phyloP scores from a whole-genome alignment of 35 echinoderm and acorn worm genomes.

The Hemicentrotus pulcherrimus region DNA sequence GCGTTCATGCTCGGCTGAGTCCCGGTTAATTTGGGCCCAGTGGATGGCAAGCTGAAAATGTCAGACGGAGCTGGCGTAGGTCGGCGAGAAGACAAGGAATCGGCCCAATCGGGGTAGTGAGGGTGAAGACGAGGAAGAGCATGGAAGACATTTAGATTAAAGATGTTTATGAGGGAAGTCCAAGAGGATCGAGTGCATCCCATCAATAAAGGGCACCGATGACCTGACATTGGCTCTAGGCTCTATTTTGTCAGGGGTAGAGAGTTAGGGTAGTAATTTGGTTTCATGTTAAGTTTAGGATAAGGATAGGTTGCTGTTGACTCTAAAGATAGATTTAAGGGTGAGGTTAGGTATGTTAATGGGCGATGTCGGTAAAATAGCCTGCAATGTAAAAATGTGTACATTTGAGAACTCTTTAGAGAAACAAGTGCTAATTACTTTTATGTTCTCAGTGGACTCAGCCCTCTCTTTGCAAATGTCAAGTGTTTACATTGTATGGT shows the following conservation, averaged over 20 bases:
- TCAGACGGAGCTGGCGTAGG: not conserved
- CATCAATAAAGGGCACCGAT: not conserved
- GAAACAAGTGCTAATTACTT: no score
- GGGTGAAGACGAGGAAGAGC: not conserved
- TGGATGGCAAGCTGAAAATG: not conserved
- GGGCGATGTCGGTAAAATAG: no score
- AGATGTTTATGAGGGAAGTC: not conserved
- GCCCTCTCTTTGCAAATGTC: no score
- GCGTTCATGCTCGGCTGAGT: not conserved
- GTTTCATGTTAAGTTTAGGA: not conserved
- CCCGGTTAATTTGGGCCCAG: not conserved
- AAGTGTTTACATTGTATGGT: no score
- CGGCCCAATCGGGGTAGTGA: not conserved
- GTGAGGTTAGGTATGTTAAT: no score
- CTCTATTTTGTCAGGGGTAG: not conserved
- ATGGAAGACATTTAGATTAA: not conserved
- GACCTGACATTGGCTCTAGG: not conserved
- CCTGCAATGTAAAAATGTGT: no score
- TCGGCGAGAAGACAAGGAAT: not conserved
- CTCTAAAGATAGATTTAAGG: no score
- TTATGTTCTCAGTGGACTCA: no score
- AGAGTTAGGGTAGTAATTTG: not conserved
- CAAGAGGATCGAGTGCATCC: not conserved
- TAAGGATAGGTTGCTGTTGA: not conserved
- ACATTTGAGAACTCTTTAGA: no score